A percentile compares a stretch with the other conserved stretches of the same genome.
Evolutionary conservation across 2,888 invertebrate species (phyloP).

Genomic region (Seira musarum): DNA sequence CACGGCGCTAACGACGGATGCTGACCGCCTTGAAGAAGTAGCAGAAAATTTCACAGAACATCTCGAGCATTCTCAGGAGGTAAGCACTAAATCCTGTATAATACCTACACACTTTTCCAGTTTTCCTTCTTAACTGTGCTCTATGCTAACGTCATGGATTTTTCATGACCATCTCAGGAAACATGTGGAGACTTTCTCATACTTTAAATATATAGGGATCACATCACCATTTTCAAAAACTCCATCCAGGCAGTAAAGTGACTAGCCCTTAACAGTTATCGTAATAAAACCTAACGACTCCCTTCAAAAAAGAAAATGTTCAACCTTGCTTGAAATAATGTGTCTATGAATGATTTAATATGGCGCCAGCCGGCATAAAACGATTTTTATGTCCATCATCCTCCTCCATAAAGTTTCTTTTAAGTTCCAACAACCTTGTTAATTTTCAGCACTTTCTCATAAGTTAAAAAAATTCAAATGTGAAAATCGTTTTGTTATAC

Average conservation of each 20-base stretch:
- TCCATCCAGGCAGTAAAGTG: conserved; percentile 14
- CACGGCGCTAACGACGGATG: conserved; percentile 84
- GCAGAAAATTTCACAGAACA: conserved; percentile 97
- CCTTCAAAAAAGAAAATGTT: background rate
- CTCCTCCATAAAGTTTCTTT: background rate
- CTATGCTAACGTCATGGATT: too few species aligned
- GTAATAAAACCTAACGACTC: conserved; percentile 35
- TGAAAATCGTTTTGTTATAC: too few species aligned
- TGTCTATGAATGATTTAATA: conserved; percentile 57
- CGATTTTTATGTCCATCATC: conserved; percentile 15
- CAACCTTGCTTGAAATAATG: conserved; percentile 34
- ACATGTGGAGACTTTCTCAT: too few species aligned
- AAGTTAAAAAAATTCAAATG: too few species aligned
- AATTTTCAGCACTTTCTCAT: too few species aligned
- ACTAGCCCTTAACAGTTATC: conserved; percentile 19
- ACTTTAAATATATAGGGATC: too few species aligned
- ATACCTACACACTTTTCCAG: too few species aligned
- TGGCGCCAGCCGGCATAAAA: conserved; percentile 52
- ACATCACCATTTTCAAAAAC: too few species aligned
- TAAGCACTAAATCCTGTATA: conserved; percentile 72
- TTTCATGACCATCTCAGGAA: too few species aligned
- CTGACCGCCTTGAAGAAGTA: conserved; percentile 92
- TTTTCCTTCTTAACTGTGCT: too few species aligned
- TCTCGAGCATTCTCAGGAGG: conserved; percentile 98
- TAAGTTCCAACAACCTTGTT: background rate